Evolutionary conservation across 64 coral and sea anemone genomes (phyloP).

Genomic region (Porites lutea): DNA sequence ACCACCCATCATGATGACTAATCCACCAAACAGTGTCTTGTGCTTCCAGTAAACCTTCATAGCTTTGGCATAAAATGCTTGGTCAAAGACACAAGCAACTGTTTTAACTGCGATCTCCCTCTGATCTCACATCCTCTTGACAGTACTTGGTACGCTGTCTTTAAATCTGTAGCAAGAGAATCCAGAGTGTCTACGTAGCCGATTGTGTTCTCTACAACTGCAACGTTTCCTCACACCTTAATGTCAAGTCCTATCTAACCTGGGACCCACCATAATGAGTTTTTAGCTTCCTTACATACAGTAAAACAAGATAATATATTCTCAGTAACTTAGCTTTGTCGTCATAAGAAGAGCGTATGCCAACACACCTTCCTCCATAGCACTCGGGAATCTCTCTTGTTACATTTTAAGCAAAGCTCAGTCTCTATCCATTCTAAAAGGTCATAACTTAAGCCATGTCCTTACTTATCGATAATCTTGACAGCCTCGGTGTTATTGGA

Average conservation of each 20-base stretch:
- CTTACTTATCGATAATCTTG: slow-evolving; percentile 53
- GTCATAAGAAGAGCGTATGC: slow-evolving; percentile 18
- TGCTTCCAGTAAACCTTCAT: no score
- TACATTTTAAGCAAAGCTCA: slow-evolving; percentile 40
- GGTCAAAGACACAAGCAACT: slow-evolving; percentile 75
- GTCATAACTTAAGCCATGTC: slow-evolving; percentile 61
- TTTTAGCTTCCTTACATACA: slow-evolving; percentile 62
- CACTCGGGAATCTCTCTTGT: slow-evolving; percentile 63
- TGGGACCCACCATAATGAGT: background rate
- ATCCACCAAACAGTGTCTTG: no score
- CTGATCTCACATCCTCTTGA: slow-evolving; percentile 58
- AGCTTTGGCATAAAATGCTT: slow-evolving; percentile 80
- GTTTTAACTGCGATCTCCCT: slow-evolving; percentile 13
- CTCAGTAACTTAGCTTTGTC: background rate
- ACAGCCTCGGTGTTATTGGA: slow-evolving; percentile 54
- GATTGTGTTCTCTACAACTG: no score
- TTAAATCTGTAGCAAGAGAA: background rate
- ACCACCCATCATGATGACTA: no score
- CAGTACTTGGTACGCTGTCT: slow-evolving; percentile 63
- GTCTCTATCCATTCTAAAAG: slow-evolving; percentile 68
- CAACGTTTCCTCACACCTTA: no score
- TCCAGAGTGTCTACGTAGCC: no score
- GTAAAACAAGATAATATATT: slow-evolving; percentile 44
- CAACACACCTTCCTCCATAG: slow-evolving; percentile 53
- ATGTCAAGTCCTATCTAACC: no score